Evolutionary conservation across 2,797 vertebrate species (phyloP), one percentile per base, ranked within the genome.

Genomic region (Sebastiscus albofasciatus): DNA sequence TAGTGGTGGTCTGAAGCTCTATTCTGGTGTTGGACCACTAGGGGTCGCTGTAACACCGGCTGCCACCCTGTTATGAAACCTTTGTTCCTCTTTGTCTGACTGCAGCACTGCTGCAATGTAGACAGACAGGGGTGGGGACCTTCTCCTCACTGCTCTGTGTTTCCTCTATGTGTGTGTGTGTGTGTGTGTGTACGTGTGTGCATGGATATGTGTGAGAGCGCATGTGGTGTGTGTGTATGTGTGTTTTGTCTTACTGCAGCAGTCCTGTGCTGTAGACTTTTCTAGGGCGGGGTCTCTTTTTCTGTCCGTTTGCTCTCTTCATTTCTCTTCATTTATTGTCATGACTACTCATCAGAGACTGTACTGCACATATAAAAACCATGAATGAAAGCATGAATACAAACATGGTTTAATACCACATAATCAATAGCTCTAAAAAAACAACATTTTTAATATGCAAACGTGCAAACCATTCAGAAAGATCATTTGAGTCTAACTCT

Each of bases 71-170:
- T 90, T 89, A 88, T 80, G 79, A 89, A 90, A 89, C 82, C 83
- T 81, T 87, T 83, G 84, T 81, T 91, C 79, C 61, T 27, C 52
- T 81, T 77, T 91, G 83, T 82, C 75, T 91, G 83, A 88, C 92
- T 90, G 85, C 89, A 90, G 89, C 86, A 88, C 55, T 91, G 82
- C 89, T 90, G 88, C 89, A 91, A 81, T 87, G 78, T 69, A 86
- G 79, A 80, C 87, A 89, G 83, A 89, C 84, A 89, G 69, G 88
- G 91, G 89, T 85, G 87, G 91, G 88, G 82, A 89, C 89, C 86
- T 71, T 74, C 72, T 73, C 72, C 59, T 59, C 71, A 49, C 72
- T 68, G 70, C 67, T 80, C 55, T 59, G 49, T 73, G 3, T 62
- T 31, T 56, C 52, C 54, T 62, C 2, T 59, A 1, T 81, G 26